These are phyloP conservation scores for Halocynthia aurantium DNA, from an alignment of 23 tunicate species.

Conservation along the genomic window DNA sequence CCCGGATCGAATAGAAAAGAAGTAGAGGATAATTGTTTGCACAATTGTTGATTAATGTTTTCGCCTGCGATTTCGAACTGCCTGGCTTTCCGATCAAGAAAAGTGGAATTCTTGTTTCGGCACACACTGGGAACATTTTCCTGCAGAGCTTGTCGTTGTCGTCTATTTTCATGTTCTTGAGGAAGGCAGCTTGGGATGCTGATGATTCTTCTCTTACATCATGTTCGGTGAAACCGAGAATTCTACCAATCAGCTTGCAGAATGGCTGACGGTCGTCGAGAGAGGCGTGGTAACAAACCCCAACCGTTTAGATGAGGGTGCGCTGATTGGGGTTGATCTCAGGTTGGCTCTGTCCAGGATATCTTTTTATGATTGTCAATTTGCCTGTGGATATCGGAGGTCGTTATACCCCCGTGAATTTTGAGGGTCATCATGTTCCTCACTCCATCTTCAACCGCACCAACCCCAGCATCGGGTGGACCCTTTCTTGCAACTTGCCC, in stretches of 20 bases:
- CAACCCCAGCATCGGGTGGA: neutral
- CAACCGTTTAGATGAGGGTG: slow-evolving; percentile 42
- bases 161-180: slow-evolving; percentile 27
- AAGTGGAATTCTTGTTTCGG: no score
- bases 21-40: no score
- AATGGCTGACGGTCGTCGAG: slow-evolving; percentile 25
- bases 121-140: slow-evolving; percentile 69
- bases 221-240: no score
- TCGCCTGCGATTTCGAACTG: slow-evolving; percentile 73
- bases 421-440: slow-evolving; percentile 60
- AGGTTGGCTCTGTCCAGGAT: no score
- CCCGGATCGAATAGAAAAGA: no score
- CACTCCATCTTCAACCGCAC: neutral
- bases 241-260: no score
- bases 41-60: no score
- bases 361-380: no score
- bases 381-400: slow-evolving; percentile 42
- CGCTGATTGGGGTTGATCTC: slow-evolving; percentile 14
- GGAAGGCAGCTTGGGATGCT: slow-evolving; percentile 53
- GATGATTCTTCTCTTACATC: slow-evolving; percentile 32
- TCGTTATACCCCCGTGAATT: slow-evolving; percentile 79
- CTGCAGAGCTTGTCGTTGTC: slow-evolving; percentile 45
- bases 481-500: neutral
- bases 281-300: slow-evolving; percentile 64
- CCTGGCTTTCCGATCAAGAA: slow-evolving; percentile 77